A percentile compares a stretch with the other conserved stretches of the same genome.
phyloP scores from a whole-genome alignment of 2,113 vertebrate genomes.

The Phasianus colchicus region DNA sequence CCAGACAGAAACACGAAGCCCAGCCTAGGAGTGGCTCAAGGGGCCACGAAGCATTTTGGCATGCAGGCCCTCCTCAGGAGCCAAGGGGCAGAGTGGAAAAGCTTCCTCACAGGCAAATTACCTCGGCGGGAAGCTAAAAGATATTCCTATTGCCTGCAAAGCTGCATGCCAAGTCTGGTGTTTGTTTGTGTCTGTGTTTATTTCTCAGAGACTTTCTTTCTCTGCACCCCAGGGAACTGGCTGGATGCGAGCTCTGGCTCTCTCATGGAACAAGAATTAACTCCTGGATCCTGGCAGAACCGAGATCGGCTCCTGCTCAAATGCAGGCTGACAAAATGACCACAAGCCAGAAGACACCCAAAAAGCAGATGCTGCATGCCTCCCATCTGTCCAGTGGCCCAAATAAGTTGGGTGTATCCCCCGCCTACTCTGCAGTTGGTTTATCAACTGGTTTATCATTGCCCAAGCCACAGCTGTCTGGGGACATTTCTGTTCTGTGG shows the following conservation, averaged over 20 bases:
- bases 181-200: conserved; percentile 70
- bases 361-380: neutral
- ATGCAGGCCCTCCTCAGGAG: neutral
- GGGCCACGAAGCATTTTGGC: conserved; percentile 42
- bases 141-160: conserved; percentile 72
- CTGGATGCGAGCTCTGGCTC: conserved; percentile 52
- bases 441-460: neutral
- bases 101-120: conserved; percentile 37
- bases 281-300: conserved; percentile 55
- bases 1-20: neutral
- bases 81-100: conserved; percentile 47
- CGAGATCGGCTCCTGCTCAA: neutral
- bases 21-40: neutral
- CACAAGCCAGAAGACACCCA: neutral
- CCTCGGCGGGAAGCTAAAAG: conserved; percentile 36
- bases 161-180: conserved; percentile 21
- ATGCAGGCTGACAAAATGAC: neutral
- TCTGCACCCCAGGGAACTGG: conserved; percentile 49
- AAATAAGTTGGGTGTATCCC: neutral
- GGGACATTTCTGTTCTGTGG: neutral
- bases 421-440: neutral
- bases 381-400: neutral
- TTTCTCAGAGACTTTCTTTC: conserved; percentile 61
- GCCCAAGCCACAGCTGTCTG: too few relatives aligned
- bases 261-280: conserved; percentile 68